Conservation (phyloP, 2,113 vertebrate species). For the Nettapus auritus region DNA sequence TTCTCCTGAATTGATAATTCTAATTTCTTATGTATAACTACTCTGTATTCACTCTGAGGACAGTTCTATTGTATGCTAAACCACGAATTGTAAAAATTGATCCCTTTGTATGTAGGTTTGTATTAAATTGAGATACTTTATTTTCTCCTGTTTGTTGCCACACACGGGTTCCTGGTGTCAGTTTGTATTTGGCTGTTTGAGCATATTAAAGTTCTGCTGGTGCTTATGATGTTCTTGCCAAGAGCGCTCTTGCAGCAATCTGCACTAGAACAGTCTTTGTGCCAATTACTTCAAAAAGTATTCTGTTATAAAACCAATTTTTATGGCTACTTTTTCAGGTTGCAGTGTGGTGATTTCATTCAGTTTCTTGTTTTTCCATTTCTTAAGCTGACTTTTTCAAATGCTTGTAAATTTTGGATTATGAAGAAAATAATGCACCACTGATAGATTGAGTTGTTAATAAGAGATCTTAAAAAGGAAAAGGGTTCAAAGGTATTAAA, state of each 20-base stretch:
- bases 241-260: constrained; percentile 87
- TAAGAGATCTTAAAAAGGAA: constrained; percentile 40
- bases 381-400: constrained; percentile 66
- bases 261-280: constrained; percentile 79
- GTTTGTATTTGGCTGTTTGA: constrained; percentile 87
- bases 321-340: constrained; percentile 77
- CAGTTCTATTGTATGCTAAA: constrained; percentile 82
- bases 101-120: constrained; percentile 85
- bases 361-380: constrained; percentile 64
- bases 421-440: constrained; percentile 30
- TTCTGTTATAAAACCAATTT: constrained; percentile 77
- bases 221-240: constrained; percentile 90
- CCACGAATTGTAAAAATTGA: constrained; percentile 84
- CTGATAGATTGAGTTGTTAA: constrained; percentile 54
- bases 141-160: constrained; percentile 76
- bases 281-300: constrained; percentile 86
- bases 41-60: constrained; percentile 84
- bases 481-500: constrained; percentile 2
- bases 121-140: constrained; percentile 86
- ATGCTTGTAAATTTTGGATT: constrained; percentile 40
- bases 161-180: constrained; percentile 83
- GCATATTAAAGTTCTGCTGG: constrained; percentile 87
- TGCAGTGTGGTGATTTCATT: constrained; percentile 75
- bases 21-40: constrained; percentile 88
- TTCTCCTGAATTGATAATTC: constrained; percentile 81